phyloP scores from a whole-genome alignment of 2,888 invertebrate species.

The Lysandra coridon region DNA sequence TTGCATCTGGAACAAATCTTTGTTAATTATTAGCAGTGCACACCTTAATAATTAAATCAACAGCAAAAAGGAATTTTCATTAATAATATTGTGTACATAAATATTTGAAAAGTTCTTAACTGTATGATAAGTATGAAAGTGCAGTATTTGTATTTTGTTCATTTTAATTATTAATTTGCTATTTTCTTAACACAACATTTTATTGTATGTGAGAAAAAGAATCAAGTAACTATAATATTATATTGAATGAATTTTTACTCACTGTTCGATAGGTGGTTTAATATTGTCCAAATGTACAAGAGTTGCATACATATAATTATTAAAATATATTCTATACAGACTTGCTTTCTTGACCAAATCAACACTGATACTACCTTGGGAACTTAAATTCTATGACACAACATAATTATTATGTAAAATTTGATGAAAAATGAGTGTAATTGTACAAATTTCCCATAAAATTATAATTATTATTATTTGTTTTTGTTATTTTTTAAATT shows the following conservation, averaged over 20 bases:
- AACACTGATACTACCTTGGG: background rate
- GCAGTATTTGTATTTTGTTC: too few species aligned
- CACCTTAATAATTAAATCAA: background rate
- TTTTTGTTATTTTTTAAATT: too few species aligned
- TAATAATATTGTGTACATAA: too few species aligned
- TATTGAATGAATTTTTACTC: background rate
- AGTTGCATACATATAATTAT: background rate
- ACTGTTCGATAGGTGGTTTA: background rate
- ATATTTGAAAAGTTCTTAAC: too few species aligned
- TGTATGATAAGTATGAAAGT: too few species aligned
- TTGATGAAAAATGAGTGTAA: background rate
- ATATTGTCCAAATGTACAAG: background rate
- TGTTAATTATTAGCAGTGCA: background rate
- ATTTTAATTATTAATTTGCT: too few species aligned
- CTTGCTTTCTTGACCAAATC: background rate
- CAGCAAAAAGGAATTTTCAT: too few species aligned
- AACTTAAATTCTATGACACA: background rate
- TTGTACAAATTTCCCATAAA: background rate
- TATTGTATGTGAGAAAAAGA: too few species aligned
- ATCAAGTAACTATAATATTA: too few species aligned
- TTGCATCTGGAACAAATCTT: background rate
- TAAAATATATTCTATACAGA: background rate
- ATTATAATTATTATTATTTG: too few species aligned
- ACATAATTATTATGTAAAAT: background rate
- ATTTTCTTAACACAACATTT: too few species aligned